Evolutionary conservation across 2,888 invertebrate species (phyloP).

Genomic region (Dicroscelio sp.): DNA sequence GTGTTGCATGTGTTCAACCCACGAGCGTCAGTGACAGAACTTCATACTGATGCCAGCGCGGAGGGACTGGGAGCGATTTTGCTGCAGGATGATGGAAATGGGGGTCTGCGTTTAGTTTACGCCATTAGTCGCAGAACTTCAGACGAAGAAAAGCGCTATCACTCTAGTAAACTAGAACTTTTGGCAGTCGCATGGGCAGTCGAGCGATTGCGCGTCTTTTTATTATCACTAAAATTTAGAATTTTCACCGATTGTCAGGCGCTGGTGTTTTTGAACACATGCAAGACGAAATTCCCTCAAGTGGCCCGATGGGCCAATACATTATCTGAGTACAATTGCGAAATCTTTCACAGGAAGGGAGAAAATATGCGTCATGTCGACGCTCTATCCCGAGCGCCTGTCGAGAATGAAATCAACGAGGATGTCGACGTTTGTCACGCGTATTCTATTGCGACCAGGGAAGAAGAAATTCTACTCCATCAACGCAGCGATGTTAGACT

Average conservation of each 20-base stretch:
- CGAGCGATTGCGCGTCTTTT: not conserved
- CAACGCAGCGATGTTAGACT: too few relatives aligned
- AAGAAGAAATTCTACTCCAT: constrained; percentile 13
- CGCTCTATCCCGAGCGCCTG: not conserved
- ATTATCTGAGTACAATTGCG: not conserved
- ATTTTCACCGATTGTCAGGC: not conserved
- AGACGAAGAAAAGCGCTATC: not conserved
- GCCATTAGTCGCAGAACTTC: not conserved
- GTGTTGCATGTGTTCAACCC: not conserved
- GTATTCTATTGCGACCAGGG: not conserved
- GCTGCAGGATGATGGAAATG: not conserved
- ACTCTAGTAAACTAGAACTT: not conserved
- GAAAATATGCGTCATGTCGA: not conserved
- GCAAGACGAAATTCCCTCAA: not conserved
- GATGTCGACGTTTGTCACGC: not conserved
- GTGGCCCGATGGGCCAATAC: not conserved
- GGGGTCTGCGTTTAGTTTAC: not conserved
- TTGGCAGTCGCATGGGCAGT: not conserved
- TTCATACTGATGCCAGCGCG: not conserved
- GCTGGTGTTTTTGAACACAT: not conserved
- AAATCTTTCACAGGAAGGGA: not conserved
- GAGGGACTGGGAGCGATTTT: not conserved
- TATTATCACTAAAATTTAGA: not conserved
- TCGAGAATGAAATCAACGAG: not conserved
- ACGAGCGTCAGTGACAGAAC: not conserved